A percentile compares a stretch with the other conserved stretches of the same genome.
Conservation (phyloP, 1,140 invertebrate genomes). For the Medauroidea extradentata region DNA sequence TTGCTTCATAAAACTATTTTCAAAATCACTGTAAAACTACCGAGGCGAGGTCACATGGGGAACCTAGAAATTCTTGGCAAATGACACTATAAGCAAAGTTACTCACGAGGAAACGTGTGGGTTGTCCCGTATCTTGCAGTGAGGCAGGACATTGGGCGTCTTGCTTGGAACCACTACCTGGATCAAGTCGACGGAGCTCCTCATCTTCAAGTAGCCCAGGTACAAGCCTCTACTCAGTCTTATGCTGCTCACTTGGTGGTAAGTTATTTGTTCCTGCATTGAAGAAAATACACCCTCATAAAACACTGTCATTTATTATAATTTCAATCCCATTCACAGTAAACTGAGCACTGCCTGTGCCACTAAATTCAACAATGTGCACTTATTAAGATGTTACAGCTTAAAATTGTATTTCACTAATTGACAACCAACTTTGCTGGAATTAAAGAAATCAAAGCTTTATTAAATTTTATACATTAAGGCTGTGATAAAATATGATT, state of each 20-base stretch:
- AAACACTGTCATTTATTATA: neutral
- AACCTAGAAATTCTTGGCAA: neutral
- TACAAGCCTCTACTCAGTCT: constrained; percentile 83
- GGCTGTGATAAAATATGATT: no score
- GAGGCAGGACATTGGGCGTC: constrained; percentile 88
- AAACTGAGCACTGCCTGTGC: no score
- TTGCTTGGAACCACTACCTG: constrained; percentile 88
- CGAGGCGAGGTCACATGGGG: no score
- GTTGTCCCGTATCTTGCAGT: constrained; percentile 88
- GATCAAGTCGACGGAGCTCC: constrained; percentile 90
- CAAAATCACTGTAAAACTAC: no score
- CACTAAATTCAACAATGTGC: no score
- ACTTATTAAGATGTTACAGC: no score
- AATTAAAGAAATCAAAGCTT: no score
- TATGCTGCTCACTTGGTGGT: constrained; percentile 81
- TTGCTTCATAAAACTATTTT: no score
- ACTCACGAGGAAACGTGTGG: constrained; percentile 91
- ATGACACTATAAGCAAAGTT: constrained; percentile 13
- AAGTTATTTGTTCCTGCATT: constrained; percentile 78
- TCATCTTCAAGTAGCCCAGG: constrained; percentile 91
- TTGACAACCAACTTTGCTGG: no score
- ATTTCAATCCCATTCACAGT: no score
- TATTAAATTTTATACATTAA: no score
- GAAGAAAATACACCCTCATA: neutral
- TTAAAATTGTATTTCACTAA: neutral